These are phyloP conservation scores for Thinocorus orbignyianus DNA, from an alignment of 2,113 vertebrate species.

Conservation along the genomic window DNA sequence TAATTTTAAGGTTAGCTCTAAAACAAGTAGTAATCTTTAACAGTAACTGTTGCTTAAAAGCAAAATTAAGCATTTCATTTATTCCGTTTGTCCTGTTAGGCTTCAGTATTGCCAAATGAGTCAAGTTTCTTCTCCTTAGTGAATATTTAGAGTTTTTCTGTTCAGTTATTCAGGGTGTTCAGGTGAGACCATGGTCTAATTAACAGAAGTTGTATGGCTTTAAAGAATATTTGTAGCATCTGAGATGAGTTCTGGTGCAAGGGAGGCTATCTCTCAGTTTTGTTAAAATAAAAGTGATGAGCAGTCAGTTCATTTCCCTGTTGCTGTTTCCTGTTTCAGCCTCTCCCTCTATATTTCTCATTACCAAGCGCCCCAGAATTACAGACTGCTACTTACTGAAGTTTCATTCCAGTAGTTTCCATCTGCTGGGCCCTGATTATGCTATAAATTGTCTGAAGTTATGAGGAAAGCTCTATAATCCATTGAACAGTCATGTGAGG, in stretches of 20 bases:
- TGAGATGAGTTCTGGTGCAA: neutral
- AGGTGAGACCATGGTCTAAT: neutral
- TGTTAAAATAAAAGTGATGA: neutral
- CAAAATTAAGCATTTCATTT: neutral
- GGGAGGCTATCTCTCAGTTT: neutral
- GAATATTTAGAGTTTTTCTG: neutral
- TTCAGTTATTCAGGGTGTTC: neutral
- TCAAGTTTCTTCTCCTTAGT: neutral
- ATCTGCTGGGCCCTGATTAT: neutral
- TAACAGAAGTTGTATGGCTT: neutral
- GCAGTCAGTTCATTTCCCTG: neutral
- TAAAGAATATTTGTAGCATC: neutral
- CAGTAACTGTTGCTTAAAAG: neutral
- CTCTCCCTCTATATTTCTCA: neutral
- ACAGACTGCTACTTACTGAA: neutral
- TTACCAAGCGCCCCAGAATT: neutral
- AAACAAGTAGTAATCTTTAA: neutral
- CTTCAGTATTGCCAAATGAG: neutral
- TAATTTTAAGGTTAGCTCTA: neutral
- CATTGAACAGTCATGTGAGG: neutral
- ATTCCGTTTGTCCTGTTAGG: neutral
- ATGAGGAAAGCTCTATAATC: neutral
- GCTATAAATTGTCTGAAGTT: neutral
- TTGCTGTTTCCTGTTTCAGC: neutral
- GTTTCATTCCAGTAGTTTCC: neutral